These are phyloP conservation scores for Caenorhabditis panamensis DNA, from an alignment of 2,888 invertebrate genomes.

Conservation along the genomic window DNA sequence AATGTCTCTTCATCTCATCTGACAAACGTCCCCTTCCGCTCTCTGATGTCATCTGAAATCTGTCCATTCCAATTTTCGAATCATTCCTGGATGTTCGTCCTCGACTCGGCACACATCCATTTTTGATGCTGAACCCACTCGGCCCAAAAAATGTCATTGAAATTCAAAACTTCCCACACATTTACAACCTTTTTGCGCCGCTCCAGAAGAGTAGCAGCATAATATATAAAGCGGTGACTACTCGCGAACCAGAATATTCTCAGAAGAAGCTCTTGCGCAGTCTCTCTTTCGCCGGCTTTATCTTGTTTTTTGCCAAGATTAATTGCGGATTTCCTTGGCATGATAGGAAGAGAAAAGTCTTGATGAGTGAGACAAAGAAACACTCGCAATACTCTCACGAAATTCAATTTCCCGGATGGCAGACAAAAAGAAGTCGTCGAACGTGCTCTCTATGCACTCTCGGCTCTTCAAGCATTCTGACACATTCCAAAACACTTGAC, in stretches of 20 bases:
- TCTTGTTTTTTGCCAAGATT: conserved; percentile 19
- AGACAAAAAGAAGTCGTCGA: background rate
- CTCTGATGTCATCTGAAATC: conserved; percentile 16
- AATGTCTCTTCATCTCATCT: conserved; percentile 1
- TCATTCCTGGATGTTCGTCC: background rate
- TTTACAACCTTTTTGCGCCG: conserved; percentile 19
- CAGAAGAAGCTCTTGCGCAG: conserved; percentile 4
- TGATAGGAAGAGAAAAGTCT: background rate
- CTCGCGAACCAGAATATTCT: background rate
- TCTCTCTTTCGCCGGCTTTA: background rate
- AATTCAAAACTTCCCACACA: conserved; percentile 40
- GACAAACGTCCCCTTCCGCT: background rate
- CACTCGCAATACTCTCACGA: background rate
- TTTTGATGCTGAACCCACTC: conserved; percentile 1
- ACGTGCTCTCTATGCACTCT: conserved; percentile 36
- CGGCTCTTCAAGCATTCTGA: conserved; percentile 47
- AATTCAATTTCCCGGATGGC: conserved; percentile 2
- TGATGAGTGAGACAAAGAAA: background rate
- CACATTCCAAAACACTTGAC: conserved; percentile 53
- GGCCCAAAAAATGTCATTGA: conserved; percentile 26
- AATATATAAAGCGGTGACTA: conserved; percentile 13
- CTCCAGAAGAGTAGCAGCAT: conserved; percentile 8
- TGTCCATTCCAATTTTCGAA: conserved; percentile 20
- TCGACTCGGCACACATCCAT: background rate
- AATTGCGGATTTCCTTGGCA: conserved; percentile 18